Conservation (phyloP, 2,113 vertebrate genomes). For the Heterocephalus glaber region DNA sequence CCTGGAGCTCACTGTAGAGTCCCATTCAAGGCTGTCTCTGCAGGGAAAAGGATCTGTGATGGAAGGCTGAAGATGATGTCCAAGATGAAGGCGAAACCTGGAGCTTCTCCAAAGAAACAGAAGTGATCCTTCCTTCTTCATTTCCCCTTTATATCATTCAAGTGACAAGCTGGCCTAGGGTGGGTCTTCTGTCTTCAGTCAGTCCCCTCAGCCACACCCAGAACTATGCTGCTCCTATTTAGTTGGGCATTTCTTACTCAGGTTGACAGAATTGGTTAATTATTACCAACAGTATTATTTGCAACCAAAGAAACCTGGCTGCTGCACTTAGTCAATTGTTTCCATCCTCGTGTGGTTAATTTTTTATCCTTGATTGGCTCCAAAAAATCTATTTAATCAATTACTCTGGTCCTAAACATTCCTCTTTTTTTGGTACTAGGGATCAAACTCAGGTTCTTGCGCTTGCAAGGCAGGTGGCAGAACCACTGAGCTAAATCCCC, state of each 20-base stretch:
- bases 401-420: conserved; percentile 16
- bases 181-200: neutral
- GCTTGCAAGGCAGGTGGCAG: too few relatives aligned
- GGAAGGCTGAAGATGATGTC: neutral
- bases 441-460: too few relatives aligned
- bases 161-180: neutral
- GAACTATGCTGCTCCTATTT: neutral
- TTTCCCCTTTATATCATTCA: neutral
- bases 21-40: neutral
- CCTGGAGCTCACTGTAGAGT: neutral
- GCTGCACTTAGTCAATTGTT: neutral
- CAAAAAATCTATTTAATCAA: neutral
- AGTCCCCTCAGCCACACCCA: neutral
- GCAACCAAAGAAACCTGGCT: neutral
- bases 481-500: too few relatives aligned
- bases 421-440: too few relatives aligned
- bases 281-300: neutral
- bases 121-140: neutral
- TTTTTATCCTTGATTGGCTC: conserved; percentile 45
- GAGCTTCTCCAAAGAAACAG: neutral
- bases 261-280: neutral
- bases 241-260: neutral
- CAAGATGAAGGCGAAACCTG: neutral
- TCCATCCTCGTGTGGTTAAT: neutral
- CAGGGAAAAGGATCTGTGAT: neutral